Evolutionary conservation across 23 tunicate species (phyloP), one percentile per base, ranked within the genome.

Genomic region (Halocynthia roretzi): DNA sequence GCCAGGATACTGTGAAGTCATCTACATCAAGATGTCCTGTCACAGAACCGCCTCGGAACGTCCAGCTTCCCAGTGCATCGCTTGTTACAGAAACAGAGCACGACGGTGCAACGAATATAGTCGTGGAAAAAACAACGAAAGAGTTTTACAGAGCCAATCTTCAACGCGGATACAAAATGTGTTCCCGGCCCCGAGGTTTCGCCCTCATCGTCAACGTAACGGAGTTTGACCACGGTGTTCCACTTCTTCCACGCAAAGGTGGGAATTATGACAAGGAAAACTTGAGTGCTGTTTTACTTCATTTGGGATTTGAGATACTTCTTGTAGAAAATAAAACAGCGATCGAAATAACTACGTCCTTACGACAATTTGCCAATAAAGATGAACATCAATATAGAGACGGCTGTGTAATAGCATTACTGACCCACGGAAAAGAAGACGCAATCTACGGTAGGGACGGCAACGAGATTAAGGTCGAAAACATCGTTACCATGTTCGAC

Each of bases 371-470:
- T 50, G 52, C 89, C 8, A 44, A 50, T 61, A 84, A 55, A 50
- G 23, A 15, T 9, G 62, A 84, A 15, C 89, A 78, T 50, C 58
- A 53, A n/a, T 20, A 54, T 18, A 7, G 44, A 14, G 89, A 84
- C 50, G 70, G 71, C 31, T 71, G 79, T 55, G 63, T 78, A 6
- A 79, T 84, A 60, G 79, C 79, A 51, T 20, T 84, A 10, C 79
- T 84, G 5, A 84, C 85, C 66, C 83, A 84, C 78, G 89, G 89
- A 0, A 31, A 61, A 8, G 69, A 78, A 10, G 75, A 57, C 15
- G 68, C 22, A 0, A 68, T 87, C 10, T 87, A 87, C 53, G 93
- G 87, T 58, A 67, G 82, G 12, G 93, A 87, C 52, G 93, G 93
- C 14, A 44, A 19, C n/a, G 69, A 54, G 11, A 54, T 87, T 7